Base-by-base conservation (phyloP, 2,797 vertebrate genomes). In the Naso thynnoides region DNA sequence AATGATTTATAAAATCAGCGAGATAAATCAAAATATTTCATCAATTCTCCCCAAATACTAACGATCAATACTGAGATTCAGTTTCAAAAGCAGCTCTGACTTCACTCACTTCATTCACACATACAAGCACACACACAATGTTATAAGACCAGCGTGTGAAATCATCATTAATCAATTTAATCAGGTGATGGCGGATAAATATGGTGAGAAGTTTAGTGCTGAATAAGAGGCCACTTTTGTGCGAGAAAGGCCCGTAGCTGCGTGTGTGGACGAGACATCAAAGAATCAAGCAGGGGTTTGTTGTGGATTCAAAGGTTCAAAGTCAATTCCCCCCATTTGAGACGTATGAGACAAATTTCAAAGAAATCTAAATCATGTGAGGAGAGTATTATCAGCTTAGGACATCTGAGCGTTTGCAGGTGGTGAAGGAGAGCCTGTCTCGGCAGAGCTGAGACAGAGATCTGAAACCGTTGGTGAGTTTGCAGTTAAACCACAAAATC, bases 121-220 rank as follows among this genome's bases (percentile, higher is more conserved):
- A 8, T 18, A 38, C 33, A 60, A 48, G 26, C 79, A 63, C 6
- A 19, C 78, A 31, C 57, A 74, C 33, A 76, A n/a, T 45, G 86
- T 87, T 85, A 86, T 60, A 52, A 86, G 68, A 85, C 87, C 82
- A 87, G 58, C 79, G 33, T 75, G 78, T 79, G 76, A 75, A 85
- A 78, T 73, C 61, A 36, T 69, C 41, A 64, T 83, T 76, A 67
- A 77, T 61, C 19, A 69, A 81, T 79, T 73, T 52, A 77, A 82
- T 86, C 63, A 85, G 80, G 63, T 86, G 67, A 87, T 73, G 70
- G 80, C 73, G 77, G 86, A 92, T 80, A 70, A 39, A 86, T 73
- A 60, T 70, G 76, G 68, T 76, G 78, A 90, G 63, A 83, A 61
- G 82, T 88, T 89, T 80, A 90, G 84, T 71, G 2, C 76, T 82